Conservation (phyloP, 2,113 vertebrate genomes). For the Chaetops frenatus region DNA sequence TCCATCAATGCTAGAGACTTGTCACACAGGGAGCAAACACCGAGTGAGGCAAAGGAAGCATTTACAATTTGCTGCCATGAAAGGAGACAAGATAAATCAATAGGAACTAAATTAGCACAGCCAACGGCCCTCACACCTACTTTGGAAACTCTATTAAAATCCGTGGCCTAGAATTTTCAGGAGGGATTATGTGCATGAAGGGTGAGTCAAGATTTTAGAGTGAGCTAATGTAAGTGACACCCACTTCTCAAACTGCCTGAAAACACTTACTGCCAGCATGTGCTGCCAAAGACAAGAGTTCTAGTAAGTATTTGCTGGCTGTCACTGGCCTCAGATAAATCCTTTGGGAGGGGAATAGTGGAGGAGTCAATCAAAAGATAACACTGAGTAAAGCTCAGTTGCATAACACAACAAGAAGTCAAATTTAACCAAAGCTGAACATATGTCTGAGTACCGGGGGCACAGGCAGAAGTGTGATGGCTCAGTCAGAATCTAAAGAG, state of each 20-base stretch:
- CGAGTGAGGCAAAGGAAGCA: not conserved
- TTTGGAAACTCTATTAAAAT: conserved; percentile 54
- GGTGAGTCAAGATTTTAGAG: conserved; percentile 41
- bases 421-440: conserved; percentile 6
- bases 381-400: conserved; percentile 31
- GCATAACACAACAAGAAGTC: conserved; percentile 26
- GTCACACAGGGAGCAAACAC: conserved; percentile 25
- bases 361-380: conserved; percentile 54
- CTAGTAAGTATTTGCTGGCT: conserved; percentile 32
- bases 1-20: conserved; percentile 32
- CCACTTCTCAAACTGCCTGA: conserved; percentile 58
- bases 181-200: conserved; percentile 23
- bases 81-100: conserved; percentile 56
- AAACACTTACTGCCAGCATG: conserved; percentile 29
- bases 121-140: conserved; percentile 38
- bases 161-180: conserved; percentile 38
- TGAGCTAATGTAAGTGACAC: conserved; percentile 50
- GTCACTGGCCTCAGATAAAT: conserved; percentile 45
- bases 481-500: not conserved
- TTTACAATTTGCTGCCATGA: conserved; percentile 46
- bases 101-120: conserved; percentile 54
- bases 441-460: not conserved
- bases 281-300: conserved; percentile 30
- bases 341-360: not conserved
- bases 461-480: not conserved